Base-by-base conservation (phyloP, 2,888 invertebrate genomes). In the Lymantria dispar region DNA sequence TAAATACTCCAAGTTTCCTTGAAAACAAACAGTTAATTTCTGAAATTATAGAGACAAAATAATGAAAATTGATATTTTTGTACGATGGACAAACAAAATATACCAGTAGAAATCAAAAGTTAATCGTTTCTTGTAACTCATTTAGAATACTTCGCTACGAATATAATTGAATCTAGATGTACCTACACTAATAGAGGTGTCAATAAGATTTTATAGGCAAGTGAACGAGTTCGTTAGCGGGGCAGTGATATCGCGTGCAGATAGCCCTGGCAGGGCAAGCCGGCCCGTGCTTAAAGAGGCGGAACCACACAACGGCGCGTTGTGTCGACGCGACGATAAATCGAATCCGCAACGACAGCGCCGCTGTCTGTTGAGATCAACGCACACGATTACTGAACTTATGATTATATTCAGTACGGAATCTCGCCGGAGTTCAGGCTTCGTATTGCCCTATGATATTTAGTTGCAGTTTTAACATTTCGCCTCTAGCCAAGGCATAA, bases 281-380 rank as follows among this genome's bases (percentile, higher is more conserved):
- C 56, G 66, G 62, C 56, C 56, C 64, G 64, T 36, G 53, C 44
- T 72, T 78, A 78, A 82, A 74, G 80, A 84, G 78, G 81, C 78
- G 80, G 82, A 81, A 82, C 79, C 74, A 64, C 68, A 86, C 85
- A 86, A 84, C 79, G 79, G 74, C 63, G 70, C 85, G 74, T 86
- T 87, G 87, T 87, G 75, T 72, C 56, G 62, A 56, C 61, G 60
- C 60, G 55, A 60, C 80, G 72, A 85, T 89, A 87, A 87, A 87
- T 88, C 76, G 80, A 83, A 83, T 77, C 74, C 76, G 78, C 85
- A 79, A 78, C 82, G 87, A 88, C 87, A 83, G 78, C 75, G 70
- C 71, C 70, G 75, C 73, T 75, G 77, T 77, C 78, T 64, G 64
- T 62, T 54, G 68, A 74, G 85, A 87, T 86, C 82, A 73, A 82